Percentiles rank a stretch among this genome's conserved stretches.
Conservation (phyloP, 2,888 invertebrate species). For the Catocala nupta region DNA sequence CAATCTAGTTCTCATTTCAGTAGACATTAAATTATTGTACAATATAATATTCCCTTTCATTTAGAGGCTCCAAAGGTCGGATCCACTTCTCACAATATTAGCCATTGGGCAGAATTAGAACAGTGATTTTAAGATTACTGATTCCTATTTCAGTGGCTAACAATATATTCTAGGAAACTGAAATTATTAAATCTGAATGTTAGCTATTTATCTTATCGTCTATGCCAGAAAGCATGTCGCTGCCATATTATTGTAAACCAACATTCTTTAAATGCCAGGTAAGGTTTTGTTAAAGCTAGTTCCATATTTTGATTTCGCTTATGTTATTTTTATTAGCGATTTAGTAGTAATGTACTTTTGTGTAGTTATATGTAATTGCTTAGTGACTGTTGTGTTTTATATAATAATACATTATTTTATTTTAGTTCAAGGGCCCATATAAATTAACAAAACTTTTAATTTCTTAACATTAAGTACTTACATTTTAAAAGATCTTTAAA, state of each 20-base stretch:
- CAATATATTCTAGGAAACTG: slow-evolving; percentile 1
- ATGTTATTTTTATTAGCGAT: no score
- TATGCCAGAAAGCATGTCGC: slow-evolving; percentile 5
- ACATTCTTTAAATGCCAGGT: slow-evolving; percentile 5
- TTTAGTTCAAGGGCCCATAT: no score
- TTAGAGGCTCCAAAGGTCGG: slow-evolving; percentile 16
- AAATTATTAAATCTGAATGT: slow-evolving; percentile 1
- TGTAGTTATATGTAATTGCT: no score
- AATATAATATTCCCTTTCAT: slow-evolving; percentile 27
- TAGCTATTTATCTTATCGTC: slow-evolving; percentile 11
- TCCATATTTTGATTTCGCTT: background rate
- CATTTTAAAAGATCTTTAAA: no score
- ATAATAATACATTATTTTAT: no score
- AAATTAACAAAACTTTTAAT: no score
- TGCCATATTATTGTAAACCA: background rate
- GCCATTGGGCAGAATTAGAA: slow-evolving; percentile 18
- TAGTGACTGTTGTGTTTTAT: no score
- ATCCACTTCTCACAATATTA: slow-evolving; percentile 33
- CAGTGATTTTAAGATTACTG: slow-evolving; percentile 12
- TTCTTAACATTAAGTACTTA: no score
- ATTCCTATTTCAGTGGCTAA: slow-evolving; percentile 17
- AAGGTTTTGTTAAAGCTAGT: background rate
- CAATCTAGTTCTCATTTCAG: slow-evolving; percentile 19
- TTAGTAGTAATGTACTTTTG: no score
- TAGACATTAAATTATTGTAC: slow-evolving; percentile 22